These are phyloP conservation scores for Caenorhabditis sp. DNA, from an alignment of 2,888 invertebrate species.

Conservation along the genomic window DNA sequence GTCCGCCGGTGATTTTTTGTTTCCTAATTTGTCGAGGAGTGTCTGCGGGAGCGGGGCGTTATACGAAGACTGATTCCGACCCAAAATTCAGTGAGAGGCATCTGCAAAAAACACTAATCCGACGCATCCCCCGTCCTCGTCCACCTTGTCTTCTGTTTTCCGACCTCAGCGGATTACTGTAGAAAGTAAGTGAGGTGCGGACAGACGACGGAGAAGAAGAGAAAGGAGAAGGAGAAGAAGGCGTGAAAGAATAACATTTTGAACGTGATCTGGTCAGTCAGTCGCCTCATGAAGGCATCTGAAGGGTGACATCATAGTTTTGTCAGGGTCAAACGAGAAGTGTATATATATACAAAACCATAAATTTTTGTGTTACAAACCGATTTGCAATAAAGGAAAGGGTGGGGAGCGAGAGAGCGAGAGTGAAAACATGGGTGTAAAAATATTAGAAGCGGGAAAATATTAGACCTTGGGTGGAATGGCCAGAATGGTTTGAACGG, in stretches of 20 bases:
- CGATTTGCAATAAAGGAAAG: conserved; percentile 1
- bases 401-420: not conserved
- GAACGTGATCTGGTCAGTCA: conserved; percentile 43
- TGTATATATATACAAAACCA: conserved; percentile 48
- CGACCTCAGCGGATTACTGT: conserved; percentile 2
- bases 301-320: conserved; percentile 35
- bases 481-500: not conserved
- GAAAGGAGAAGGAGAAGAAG: not conserved
- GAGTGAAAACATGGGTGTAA: conserved; percentile 8
- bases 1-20: not conserved
- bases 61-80: not conserved
- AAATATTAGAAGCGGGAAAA: not conserved
- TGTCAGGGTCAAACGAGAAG: conserved; percentile 48
- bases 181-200: not conserved
- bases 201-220: not conserved
- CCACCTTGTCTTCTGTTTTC: conserved; percentile 5
- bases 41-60: not conserved
- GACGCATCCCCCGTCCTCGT: not conserved
- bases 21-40: conserved; percentile 6
- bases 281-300: not conserved
- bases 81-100: not conserved
- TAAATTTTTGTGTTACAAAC: conserved; percentile 10
- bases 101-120: conserved; percentile 12
- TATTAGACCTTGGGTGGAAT: not conserved
- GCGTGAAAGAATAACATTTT: conserved; percentile 23